Evolutionary conservation across 2,113 vertebrate species (phyloP).

Genomic region (Cranoglanis bouderius): DNA sequence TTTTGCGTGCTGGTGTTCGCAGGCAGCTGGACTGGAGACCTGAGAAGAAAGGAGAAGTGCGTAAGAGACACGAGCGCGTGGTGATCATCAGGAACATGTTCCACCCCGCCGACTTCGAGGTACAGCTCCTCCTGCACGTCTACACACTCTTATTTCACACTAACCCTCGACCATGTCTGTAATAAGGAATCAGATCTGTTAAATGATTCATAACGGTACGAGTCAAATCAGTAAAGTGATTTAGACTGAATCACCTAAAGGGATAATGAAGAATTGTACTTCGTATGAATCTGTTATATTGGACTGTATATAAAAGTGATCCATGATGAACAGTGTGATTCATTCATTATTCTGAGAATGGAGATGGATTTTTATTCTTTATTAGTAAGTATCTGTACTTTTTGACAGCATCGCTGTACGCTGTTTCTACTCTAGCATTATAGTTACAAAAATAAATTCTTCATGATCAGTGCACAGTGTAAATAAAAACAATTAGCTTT

Average conservation of each 20-base stretch:
- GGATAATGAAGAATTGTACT: neutral
- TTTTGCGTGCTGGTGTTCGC: constrained; percentile 3
- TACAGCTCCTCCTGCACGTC: neutral
- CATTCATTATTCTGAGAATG: no score
- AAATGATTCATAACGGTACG: neutral
- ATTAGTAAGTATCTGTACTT: no score
- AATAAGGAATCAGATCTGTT: neutral
- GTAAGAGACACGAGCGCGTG: constrained; percentile 86
- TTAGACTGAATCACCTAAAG: neutral
- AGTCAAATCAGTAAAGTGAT: neutral
- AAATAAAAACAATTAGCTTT: no score
- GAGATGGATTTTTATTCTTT: no score
- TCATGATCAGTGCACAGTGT: no score
- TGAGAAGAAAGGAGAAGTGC: constrained; percentile 79
- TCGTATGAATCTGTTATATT: no score
- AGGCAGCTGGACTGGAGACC: constrained; percentile 98
- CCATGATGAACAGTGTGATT: no score
- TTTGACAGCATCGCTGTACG: no score
- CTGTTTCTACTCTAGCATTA: no score
- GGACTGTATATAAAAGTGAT: no score
- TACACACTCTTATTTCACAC: neutral
- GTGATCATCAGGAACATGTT: constrained; percentile 97
- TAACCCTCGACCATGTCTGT: neutral
- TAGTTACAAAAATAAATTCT: no score
- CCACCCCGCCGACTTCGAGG: constrained; percentile 83